phyloP scores from a whole-genome alignment of 2,113 vertebrate genomes.

The Lamprologus lemairii region DNA sequence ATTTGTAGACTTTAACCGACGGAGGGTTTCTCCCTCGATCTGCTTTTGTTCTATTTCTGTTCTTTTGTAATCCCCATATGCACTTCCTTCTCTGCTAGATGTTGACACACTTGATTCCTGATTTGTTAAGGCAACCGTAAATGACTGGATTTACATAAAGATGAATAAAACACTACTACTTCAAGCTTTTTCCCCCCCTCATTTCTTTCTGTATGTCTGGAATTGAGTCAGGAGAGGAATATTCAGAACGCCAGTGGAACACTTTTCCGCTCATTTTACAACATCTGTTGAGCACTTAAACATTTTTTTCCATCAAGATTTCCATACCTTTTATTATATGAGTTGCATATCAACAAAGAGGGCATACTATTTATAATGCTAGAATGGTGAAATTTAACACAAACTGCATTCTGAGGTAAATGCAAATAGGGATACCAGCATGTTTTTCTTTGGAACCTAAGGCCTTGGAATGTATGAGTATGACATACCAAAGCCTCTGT shows the following conservation, averaged over 20 bases:
- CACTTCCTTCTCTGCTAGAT: conserved; percentile 57
- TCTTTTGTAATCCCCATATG: conserved; percentile 55
- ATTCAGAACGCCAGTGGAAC: conserved; percentile 3
- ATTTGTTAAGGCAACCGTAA: conserved; percentile 65
- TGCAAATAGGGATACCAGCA: background rate
- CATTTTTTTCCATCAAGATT: background rate
- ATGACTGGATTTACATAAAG: conserved; percentile 68
- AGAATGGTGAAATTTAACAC: background rate
- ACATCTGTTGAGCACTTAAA: background rate
- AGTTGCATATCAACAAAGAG: background rate
- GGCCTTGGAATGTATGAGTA: background rate
- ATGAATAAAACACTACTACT: conserved; percentile 71
- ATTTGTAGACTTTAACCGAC: conserved; percentile 40
- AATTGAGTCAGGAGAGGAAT: background rate
- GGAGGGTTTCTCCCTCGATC: conserved; percentile 1
- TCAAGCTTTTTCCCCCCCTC: background rate
- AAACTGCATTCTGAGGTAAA: background rate
- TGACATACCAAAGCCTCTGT: background rate
- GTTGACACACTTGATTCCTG: conserved; percentile 62
- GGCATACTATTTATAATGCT: background rate
- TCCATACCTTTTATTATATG: background rate
- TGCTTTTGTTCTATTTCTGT: conserved; percentile 16
- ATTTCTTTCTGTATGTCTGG: conserved; percentile 7
- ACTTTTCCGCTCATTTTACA: conserved; percentile 3
- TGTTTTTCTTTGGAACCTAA: conserved; percentile 9